These are phyloP conservation scores for Pyrrhia umbra DNA, from an alignment of 2,888 invertebrate genomes.

Conservation along the genomic window DNA sequence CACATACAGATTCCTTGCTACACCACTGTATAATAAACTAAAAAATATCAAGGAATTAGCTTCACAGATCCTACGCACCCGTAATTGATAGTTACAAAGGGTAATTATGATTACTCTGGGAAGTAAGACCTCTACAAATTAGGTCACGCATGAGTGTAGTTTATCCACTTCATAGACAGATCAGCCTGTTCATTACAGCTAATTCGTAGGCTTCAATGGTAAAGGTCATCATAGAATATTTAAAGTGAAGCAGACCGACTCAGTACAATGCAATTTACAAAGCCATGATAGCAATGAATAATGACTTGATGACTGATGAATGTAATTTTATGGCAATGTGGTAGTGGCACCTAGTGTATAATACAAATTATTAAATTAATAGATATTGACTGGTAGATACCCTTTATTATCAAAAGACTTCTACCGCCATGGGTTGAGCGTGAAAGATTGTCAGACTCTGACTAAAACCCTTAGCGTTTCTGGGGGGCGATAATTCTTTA, in stretches of 20 bases:
- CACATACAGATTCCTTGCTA: too few species aligned
- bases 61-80: not conserved
- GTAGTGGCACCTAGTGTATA: too few species aligned
- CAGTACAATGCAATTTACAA: not conserved
- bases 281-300: not conserved
- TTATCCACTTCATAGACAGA: slow-evolving; percentile 24
- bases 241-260: not conserved
- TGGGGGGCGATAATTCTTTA: too few species aligned
- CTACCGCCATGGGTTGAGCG: too few species aligned
- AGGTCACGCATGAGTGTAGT: slow-evolving; percentile 25
- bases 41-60: slow-evolving; percentile 7
- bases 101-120: slow-evolving; percentile 38
- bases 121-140: slow-evolving; percentile 41
- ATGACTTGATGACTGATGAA: not conserved
- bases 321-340: too few species aligned
- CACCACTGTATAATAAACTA: too few species aligned
- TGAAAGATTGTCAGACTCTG: too few species aligned
- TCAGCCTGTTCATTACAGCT: slow-evolving; percentile 1
- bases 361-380: too few species aligned
- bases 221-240: slow-evolving; percentile 14
- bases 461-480: too few species aligned
- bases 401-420: too few species aligned
- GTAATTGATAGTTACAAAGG: slow-evolving; percentile 34
- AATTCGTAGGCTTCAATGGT: slow-evolving; percentile 29
- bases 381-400: too few species aligned